phyloP scores from a whole-genome alignment of 2,113 vertebrate genomes.

The Leucoraja erinaceus region DNA sequence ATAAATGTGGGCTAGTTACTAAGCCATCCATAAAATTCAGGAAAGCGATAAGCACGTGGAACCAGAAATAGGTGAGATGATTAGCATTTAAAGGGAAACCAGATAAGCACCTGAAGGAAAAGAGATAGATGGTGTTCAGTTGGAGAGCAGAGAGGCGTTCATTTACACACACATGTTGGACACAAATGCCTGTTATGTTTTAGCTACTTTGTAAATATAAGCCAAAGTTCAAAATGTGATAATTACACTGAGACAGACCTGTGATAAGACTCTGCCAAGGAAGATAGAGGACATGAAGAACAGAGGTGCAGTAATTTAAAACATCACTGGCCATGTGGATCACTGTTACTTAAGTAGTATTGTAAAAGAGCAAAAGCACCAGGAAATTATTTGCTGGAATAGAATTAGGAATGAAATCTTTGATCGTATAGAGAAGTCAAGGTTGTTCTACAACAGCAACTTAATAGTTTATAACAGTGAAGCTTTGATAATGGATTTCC shows the following conservation, averaged over 20 bases:
- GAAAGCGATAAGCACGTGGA: background rate
- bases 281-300: background rate
- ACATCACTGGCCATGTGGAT: background rate
- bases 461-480: background rate
- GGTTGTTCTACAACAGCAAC: no score
- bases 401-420: no score
- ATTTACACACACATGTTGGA: background rate
- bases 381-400: background rate
- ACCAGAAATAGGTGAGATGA: no score
- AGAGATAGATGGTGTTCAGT: background rate
- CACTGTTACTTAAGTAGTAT: background rate
- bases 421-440: no score
- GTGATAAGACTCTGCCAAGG: background rate
- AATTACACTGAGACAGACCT: background rate
- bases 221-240: background rate
- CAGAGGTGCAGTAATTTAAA: background rate
- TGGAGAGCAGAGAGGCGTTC: background rate
- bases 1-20: background rate
- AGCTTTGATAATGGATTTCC: background rate
- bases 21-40: background rate
- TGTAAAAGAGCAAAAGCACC: background rate
- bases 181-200: background rate
- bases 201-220: background rate
- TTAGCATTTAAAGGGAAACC: background rate
- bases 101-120: background rate